Evolutionary conservation across 2,888 invertebrate species (phyloP).

Genomic region (Apamea epomidion): DNA sequence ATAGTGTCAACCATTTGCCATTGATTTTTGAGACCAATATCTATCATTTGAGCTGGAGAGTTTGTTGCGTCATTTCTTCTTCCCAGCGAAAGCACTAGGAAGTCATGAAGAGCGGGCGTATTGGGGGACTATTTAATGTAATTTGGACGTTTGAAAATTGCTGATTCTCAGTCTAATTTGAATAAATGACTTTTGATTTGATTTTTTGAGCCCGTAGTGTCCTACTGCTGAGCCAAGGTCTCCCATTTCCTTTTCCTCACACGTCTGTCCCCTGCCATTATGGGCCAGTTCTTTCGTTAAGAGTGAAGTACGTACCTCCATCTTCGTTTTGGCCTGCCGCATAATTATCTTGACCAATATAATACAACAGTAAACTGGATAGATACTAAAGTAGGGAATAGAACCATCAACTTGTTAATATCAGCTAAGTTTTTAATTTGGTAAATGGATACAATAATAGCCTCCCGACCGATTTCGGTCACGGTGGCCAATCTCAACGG

Average conservation of each 20-base stretch:
- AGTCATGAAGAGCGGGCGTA: background rate
- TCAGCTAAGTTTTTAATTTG: constrained; percentile 6
- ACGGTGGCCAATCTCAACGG: no score
- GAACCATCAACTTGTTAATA: background rate
- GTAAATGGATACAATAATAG: background rate
- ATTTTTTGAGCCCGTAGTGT: background rate
- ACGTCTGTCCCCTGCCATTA: background rate
- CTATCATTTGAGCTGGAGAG: background rate
- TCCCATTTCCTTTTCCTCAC: background rate
- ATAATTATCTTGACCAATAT: background rate
- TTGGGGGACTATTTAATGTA: background rate
- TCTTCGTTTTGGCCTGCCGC: background rate
- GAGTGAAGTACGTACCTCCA: background rate
- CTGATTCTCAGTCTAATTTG: background rate
- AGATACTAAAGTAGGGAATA: background rate
- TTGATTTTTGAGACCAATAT: background rate
- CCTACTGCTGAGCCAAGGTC: background rate
- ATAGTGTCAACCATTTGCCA: background rate
- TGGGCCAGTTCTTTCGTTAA: background rate
- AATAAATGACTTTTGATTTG: background rate
- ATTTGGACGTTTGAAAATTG: background rate
- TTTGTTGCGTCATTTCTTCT: no score
- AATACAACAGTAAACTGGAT: background rate
- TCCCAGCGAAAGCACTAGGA: no score
- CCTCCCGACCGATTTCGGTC: no score